Base-by-base conservation (phyloP, 2,797 vertebrate genomes). In the Bovichtus variegatus region DNA sequence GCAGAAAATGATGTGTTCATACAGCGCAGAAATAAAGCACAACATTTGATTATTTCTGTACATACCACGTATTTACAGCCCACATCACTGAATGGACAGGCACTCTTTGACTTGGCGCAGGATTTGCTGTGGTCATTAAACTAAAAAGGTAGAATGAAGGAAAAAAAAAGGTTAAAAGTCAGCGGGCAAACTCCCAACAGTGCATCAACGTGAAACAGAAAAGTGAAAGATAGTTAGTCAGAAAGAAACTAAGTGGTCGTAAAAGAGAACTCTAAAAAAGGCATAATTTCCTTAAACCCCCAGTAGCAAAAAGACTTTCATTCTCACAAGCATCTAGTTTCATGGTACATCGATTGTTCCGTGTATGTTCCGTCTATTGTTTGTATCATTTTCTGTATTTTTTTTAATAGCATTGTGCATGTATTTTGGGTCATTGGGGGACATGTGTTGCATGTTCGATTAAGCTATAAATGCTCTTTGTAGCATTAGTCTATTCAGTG, bases 91-190 rank as follows among this genome's bases (percentile, higher is more conserved):
- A 98, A 99, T 4, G 96, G 95, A 82, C 98, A 99, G 0, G 96
- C 94, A 0, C 90, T 93, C 75, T 94, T 97, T 31, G 96, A 97
- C 80, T 96, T 96, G 34, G 94, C 93, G 8, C 98, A 99, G 0
- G 89, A 91, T 80, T 93, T 95, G 76, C 91, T 87, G 0, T 99
- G 98, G 38, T 98, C 97, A 76, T 81, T 95, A 61, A 97, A 98
- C 98, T 99, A 53, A 64, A 53, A 64, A 86, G 36, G 71, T 34
- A 18, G 34, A 74, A 21, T 0, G 19, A 34, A 43, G 4, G 78
- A 55, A 67, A 0, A 19, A 2, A n/a, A 36, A 54, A 50, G 36
- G 18, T 38, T 25, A 36, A 18, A 7, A 6, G 19, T 70, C 19
- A 67, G 2, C n/a, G 11, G 18, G 62, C 2, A 11, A 15, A 6